Percentiles rank a stretch among this genome's conserved stretches.
phyloP scores from a whole-genome alignment of 2,797 vertebrate genomes.

The Chelmon rostratus region DNA sequence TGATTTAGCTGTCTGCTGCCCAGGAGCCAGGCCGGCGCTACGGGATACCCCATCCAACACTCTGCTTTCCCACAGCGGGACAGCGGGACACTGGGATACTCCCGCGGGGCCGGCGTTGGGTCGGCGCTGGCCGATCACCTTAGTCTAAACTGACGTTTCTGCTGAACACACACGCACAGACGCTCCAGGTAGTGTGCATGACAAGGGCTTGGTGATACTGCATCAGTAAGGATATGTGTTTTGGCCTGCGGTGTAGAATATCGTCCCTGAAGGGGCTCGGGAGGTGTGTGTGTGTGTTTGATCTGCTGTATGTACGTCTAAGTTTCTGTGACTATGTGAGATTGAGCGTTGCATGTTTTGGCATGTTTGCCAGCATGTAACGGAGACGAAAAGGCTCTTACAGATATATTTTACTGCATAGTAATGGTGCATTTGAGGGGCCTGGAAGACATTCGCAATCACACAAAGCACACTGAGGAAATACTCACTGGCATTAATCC shows the following conservation, averaged over 20 bases:
- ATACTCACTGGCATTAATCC: conserved; percentile 79
- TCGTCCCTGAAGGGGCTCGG: conserved; percentile 69
- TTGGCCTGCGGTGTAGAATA: conserved; percentile 72
- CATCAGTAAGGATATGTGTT: conserved; percentile 66
- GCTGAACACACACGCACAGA: conserved; percentile 77
- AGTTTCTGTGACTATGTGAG: conserved; percentile 66
- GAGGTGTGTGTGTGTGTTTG: conserved; percentile 66
- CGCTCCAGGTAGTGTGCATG: conserved; percentile 68
- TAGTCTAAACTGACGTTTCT: conserved; percentile 91
- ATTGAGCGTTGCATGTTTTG: conserved; percentile 79
- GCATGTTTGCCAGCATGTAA: conserved; percentile 72
- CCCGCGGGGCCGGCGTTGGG: conserved; percentile 83
- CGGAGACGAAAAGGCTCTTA: conserved; percentile 52
- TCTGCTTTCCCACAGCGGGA: conserved; percentile 84
- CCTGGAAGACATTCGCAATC: conserved; percentile 56
- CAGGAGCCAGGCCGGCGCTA: conserved; percentile 88
- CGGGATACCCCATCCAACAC: conserved; percentile 86
- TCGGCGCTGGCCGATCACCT: conserved; percentile 87
- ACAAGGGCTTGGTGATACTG: conserved; percentile 62
- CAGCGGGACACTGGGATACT: conserved; percentile 82
- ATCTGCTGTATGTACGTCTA: conserved; percentile 73
- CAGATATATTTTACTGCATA: conserved; percentile 63
- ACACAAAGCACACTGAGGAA: conserved; percentile 67
- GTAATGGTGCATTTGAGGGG: conserved; percentile 63
- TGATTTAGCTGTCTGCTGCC: conserved; percentile 92